Conservation (phyloP, 1,140 invertebrate species). For the Cecropterus lyciades region DNA sequence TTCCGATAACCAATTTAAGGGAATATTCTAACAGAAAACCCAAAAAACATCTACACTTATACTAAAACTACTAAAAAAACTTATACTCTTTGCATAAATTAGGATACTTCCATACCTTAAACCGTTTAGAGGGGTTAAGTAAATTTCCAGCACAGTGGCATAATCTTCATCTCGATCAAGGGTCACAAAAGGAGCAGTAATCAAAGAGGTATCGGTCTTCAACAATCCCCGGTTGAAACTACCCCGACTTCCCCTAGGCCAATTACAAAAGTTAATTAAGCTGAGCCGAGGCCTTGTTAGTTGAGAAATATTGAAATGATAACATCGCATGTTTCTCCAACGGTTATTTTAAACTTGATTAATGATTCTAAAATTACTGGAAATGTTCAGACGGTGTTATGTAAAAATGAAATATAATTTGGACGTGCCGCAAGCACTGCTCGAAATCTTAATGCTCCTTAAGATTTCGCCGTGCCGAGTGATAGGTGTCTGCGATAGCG, state of each 20-base stretch:
- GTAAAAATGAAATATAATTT: constrained; percentile 37
- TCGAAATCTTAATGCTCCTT: constrained; percentile 19
- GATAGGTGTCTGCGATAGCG: constrained; percentile 10
- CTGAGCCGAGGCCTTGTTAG: constrained; percentile 50
- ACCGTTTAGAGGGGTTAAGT: constrained; percentile 4
- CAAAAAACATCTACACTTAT: too few relatives aligned
- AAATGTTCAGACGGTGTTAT: constrained; percentile 26
- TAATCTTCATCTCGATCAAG: constrained; percentile 28
- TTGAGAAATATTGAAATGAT: constrained; percentile 54
- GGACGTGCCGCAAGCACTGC: constrained; percentile 9
- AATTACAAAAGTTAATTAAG: constrained; percentile 66
- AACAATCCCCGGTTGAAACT: constrained; percentile 28
- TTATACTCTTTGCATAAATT: constrained; percentile 4
- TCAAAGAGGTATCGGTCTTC: constrained; percentile 28
- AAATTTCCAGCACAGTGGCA: constrained; percentile 8
- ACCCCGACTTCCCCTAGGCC: constrained; percentile 42
- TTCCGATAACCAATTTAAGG: too few relatives aligned
- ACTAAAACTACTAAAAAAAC: not conserved
- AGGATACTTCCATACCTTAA: not conserved
- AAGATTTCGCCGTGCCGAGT: constrained; percentile 12
- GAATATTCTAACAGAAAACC: too few relatives aligned
- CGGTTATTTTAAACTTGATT: constrained; percentile 39
- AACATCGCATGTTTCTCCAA: constrained; percentile 45
- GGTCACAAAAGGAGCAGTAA: constrained; percentile 24
- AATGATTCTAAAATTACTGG: constrained; percentile 37